Evolutionary conservation across 2,888 invertebrate species (phyloP), one percentile per base, ranked within the genome.

Genomic region (Drosophila kuntzei): DNA sequence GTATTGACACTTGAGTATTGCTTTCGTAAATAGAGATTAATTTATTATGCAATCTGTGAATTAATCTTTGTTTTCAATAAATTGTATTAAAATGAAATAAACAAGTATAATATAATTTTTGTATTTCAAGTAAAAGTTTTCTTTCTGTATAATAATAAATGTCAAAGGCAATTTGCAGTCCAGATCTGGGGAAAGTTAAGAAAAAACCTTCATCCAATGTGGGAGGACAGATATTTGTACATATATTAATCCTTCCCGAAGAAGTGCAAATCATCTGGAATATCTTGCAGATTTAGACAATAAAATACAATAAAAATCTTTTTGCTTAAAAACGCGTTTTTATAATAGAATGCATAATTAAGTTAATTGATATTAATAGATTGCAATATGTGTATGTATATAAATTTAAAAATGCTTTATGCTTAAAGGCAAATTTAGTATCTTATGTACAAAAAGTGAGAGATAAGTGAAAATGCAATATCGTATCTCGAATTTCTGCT

Each of bases 351-450:
- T 55, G 55, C 55, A 55, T 55, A 55, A 12, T 34, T 44, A 34
- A 44, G 34, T 34, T 34, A 55, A 55, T 34, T 44, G 43, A 43
- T 44, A 46, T 46, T 46, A 47, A 54, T 55, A 55, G 20, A 54
- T 54, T 44, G 37, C 50, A 25, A 22, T 50, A 11, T 22, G 34
- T 51, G 37, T 20, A n/a, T 43, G 22, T 43, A 34, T 54, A 59
- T 59, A 41, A 49, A 59, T 50, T 34, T 49, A 60, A 44, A 76
- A 72, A 76, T 57, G 57, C 57, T 76, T 70, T 70, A 59, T 60
- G 55, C 55, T 74, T 74, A 58, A 83, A 65, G 80, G 69, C 80
- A 80, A 76, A 76, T 75, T 44, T 58, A 64, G 43, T 43, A 32
- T 47, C 54, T 54, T 57, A 65, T 73, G 22, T 69, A 64, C 46